phyloP scores from a whole-genome alignment of 1,140 invertebrate species.

The Pseudomyrmex gracilis region DNA sequence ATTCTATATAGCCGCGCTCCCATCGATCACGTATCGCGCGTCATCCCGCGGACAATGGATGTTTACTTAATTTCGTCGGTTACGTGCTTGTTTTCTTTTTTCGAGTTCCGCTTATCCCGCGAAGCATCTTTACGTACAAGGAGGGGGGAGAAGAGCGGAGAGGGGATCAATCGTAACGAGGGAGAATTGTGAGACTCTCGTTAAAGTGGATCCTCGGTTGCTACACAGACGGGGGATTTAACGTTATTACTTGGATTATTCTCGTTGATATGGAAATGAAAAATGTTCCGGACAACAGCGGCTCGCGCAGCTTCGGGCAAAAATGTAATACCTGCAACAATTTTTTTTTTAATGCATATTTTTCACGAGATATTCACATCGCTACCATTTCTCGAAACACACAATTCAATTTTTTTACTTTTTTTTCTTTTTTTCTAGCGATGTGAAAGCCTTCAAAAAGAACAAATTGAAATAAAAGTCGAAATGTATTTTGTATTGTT shows the following conservation, averaged over 20 bases:
- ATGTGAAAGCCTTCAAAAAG: background rate
- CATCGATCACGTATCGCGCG: conserved; percentile 52
- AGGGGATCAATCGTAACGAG: conserved; percentile 23
- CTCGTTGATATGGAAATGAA: conserved; percentile 18
- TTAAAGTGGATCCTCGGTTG: conserved; percentile 11
- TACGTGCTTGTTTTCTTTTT: conserved; percentile 25
- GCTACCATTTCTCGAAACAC: background rate
- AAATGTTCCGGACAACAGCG: conserved; percentile 5
- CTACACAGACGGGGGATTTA: conserved; percentile 7
- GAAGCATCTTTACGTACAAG: conserved; percentile 20
- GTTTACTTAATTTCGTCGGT: conserved; percentile 55
- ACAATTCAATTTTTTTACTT: too few species aligned
- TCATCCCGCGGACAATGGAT: conserved; percentile 49
- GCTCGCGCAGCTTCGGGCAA: conserved; percentile 4
- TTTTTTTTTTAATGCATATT: background rate
- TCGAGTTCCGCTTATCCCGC: conserved; percentile 10
- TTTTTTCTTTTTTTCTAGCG: background rate
- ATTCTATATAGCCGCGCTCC: conserved; percentile 48
- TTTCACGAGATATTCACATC: conserved; percentile 7
- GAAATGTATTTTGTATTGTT: too few species aligned
- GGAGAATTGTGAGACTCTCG: conserved; percentile 21
- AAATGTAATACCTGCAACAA: background rate
- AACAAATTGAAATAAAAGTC: background rate
- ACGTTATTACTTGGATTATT: conserved; percentile 35
- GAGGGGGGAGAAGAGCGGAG: background rate